Base-by-base conservation (phyloP, 2,888 invertebrate species). In the Pinctada fucata region DNA sequence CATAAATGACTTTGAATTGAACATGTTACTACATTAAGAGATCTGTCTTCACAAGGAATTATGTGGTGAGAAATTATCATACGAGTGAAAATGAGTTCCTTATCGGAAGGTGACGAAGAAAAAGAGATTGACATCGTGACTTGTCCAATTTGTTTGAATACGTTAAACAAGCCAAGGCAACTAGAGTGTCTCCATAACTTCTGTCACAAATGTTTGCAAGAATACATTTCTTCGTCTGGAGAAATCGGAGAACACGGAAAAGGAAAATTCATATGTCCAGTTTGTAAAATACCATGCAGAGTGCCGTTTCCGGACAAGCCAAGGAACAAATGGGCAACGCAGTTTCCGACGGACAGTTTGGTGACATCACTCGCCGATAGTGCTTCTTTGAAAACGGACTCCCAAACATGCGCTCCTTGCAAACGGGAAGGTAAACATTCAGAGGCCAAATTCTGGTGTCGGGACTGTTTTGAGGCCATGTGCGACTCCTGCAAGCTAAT, bases 101-200 rank as follows among this genome's bases (percentile, higher is more conserved):
- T 31, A 31, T 31, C 31, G 31, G 31, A 31, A 13, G 13, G 58
- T 58, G 64, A 65, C 3, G 52, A 16, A 16, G 51, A 52, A 8
- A 13, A 48, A 8, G 74, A 74, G 0, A 66, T 74, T 66, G 51
- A 65, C 16, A 66, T 74, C 0, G 31, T 49, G 31, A 66, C 74
- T 13, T 74, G 74, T 31, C 65, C 66, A 1, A 31, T 74, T 1
- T 74, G 74, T n/a, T 74, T 65, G 47, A 45, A 31, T 50, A 49
- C 65, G 10, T 65, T 50, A n/a, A 74, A 16, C 13, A 45, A 4
- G n/a, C 74, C 74, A 13, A 74, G 66, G 51, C 74, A 74, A 16
- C 49, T 74, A 66, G 74, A 74, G n/a, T 74, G 74, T 16, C 65
- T 74, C 10, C 74, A 74, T 31, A 74, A 74, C 16, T 74, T 74